Conservation (phyloP, 2,113 vertebrate genomes). For the Psophia crepitans region DNA sequence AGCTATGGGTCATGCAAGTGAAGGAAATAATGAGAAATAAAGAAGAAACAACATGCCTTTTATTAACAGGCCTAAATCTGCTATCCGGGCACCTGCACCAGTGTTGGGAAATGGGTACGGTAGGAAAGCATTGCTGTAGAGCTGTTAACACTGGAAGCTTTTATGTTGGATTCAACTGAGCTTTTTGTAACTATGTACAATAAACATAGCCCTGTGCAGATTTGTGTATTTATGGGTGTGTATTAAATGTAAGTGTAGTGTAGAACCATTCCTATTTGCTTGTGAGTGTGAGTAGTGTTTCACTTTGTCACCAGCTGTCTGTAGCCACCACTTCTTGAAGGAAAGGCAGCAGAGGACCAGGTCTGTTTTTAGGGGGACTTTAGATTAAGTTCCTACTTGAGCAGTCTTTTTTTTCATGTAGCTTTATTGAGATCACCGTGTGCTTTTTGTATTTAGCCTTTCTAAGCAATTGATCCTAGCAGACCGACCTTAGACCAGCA, state of each 20-base stretch:
- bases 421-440: background rate
- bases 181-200: background rate
- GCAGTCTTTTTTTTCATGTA: background rate
- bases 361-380: background rate
- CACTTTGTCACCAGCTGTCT: background rate
- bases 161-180: background rate
- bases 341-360: background rate
- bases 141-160: background rate
- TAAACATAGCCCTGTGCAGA: background rate
- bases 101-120: rapidly evolving
- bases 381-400: background rate
- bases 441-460: background rate
- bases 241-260: background rate
- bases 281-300: rapidly evolving
- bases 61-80: background rate
- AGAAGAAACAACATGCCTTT: background rate
- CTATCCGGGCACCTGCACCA: background rate
- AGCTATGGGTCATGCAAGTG: background rate
- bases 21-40: background rate
- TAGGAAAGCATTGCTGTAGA: background rate
- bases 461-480: background rate
- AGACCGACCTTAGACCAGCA: background rate
- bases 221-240: background rate
- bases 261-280: background rate
- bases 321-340: background rate